Percentiles rank a stretch among this genome's conserved stretches.
phyloP scores from a whole-genome alignment of 1,140 invertebrate species.

The Lasioglossum baleicum region DNA sequence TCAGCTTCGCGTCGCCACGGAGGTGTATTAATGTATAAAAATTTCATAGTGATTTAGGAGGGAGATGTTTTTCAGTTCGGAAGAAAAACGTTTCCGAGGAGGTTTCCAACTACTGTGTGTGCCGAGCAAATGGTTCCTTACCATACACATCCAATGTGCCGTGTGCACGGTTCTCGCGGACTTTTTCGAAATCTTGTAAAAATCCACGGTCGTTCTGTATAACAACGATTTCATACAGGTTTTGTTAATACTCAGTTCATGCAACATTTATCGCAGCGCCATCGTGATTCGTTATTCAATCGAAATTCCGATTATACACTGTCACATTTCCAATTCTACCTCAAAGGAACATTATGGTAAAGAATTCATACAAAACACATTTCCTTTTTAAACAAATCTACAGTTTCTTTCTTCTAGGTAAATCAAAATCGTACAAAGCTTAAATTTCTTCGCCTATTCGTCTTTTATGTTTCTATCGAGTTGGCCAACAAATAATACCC shows the following conservation, averaged over 20 bases:
- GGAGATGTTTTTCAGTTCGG: background rate
- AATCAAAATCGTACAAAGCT: too few species aligned
- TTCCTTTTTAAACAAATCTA: too few species aligned
- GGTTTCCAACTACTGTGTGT: constrained; percentile 3
- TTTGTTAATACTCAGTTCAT: constrained; percentile 70
- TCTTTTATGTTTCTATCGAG: too few species aligned
- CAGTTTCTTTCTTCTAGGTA: too few species aligned
- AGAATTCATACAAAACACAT: too few species aligned
- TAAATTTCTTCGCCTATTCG: too few species aligned
- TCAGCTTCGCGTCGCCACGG: constrained; percentile 16
- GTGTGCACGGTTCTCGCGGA: constrained; percentile 5
- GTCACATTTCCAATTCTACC: background rate
- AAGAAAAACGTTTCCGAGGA: background rate
- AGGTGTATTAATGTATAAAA: constrained; percentile 18
- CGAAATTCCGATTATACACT: background rate
- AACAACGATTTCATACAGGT: constrained; percentile 61
- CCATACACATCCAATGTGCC: constrained; percentile 28
- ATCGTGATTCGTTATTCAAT: constrained; percentile 62
- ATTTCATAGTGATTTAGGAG: constrained; percentile 1
- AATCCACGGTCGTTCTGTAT: constrained; percentile 47
- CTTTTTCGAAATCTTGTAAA: constrained; percentile 1
- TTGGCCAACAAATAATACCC: too few species aligned
- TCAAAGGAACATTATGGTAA: background rate
- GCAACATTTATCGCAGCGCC: constrained; percentile 70
- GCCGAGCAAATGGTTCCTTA: constrained; percentile 39